Conservation (phyloP, 2,113 vertebrate genomes). For the Perccottus glenii region DNA sequence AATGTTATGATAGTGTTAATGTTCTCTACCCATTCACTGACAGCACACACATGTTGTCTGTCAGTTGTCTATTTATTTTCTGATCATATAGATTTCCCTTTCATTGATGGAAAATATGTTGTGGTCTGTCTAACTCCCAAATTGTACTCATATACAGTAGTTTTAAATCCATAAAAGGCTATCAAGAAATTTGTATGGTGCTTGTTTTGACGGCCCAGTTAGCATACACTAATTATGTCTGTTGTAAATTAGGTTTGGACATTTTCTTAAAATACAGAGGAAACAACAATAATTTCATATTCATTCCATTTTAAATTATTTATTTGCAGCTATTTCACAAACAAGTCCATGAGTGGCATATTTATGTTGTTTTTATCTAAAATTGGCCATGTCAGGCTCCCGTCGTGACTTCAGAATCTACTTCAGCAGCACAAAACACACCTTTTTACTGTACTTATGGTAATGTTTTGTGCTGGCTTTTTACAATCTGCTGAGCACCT, state of each 20-base stretch:
- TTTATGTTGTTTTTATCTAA: slow-evolving; percentile 32
- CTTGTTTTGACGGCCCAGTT: neutral
- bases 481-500: slow-evolving; percentile 9
- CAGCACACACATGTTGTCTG: no score
- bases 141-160: no score
- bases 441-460: neutral
- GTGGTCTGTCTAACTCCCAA: no score
- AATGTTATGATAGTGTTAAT: no score
- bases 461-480: slow-evolving; percentile 1
- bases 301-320: slow-evolving; percentile 20
- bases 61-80: no score
- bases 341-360: slow-evolving; percentile 29
- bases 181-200: neutral
- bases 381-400: slow-evolving; percentile 28
- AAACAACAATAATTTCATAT: slow-evolving; percentile 1
- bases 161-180: no score
- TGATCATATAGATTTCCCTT: no score
- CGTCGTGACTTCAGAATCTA: neutral
- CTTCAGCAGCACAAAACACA: neutral
- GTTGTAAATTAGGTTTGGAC: neutral
- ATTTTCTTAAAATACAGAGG: neutral
- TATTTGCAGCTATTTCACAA: slow-evolving; percentile 7
- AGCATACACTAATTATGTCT: neutral
- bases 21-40: no score
- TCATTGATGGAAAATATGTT: no score